These are phyloP conservation scores for Taeniopygia guttata DNA, from an alignment of 2,797 vertebrate species.

Conservation along the genomic window DNA sequence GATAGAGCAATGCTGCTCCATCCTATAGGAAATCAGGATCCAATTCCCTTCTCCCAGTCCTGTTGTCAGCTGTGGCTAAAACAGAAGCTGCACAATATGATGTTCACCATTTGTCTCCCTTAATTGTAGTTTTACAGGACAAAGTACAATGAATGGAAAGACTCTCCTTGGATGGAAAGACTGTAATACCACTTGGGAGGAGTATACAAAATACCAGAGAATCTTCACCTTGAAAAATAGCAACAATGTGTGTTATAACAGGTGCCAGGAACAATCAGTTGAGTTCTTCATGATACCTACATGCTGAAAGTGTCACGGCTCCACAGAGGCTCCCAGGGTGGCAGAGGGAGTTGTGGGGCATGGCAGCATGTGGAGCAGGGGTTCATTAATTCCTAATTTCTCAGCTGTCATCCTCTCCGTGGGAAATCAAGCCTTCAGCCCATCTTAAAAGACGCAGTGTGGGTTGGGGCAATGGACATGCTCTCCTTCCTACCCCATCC, in stretches of 20 bases:
- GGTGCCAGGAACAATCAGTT: background rate
- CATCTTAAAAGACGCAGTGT: background rate
- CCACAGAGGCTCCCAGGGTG: background rate
- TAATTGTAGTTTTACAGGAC: conserved; percentile 34
- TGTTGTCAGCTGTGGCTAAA: conserved; percentile 46
- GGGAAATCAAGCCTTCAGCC: background rate
- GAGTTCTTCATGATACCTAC: background rate
- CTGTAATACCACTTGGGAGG: background rate
- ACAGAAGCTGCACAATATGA: conserved; percentile 48
- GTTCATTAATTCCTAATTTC: background rate
- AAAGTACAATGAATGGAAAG: background rate
- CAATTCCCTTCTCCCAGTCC: conserved; percentile 53
- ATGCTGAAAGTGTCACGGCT: fast-evolving
- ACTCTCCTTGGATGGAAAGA: background rate
- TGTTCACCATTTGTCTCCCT: conserved; percentile 9
- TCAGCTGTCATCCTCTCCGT: background rate
- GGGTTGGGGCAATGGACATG: background rate
- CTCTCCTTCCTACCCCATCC: background rate
- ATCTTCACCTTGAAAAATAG: conserved; percentile 23
- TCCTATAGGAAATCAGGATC: conserved; percentile 44
- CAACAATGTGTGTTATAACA: background rate
- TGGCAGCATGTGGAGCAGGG: background rate
- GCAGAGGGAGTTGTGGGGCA: background rate
- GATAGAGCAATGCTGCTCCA: background rate
- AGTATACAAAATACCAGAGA: background rate